These are phyloP conservation scores for Saguinus imperator DNA, from an alignment of 2,113 vertebrate genomes.

Conservation along the genomic window DNA sequence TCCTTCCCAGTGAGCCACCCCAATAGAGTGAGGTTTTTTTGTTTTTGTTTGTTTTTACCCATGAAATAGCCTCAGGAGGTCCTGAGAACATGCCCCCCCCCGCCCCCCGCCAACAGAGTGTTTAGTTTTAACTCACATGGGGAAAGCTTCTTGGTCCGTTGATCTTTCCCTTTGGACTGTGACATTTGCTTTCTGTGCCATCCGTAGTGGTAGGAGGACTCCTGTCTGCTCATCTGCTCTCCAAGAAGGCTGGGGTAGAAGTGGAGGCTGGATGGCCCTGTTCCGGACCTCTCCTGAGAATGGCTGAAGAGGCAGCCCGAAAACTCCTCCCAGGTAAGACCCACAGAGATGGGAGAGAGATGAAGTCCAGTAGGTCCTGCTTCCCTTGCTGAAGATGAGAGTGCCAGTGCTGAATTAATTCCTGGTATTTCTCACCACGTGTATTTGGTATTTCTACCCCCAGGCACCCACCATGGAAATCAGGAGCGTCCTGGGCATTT, in stretches of 20 bases:
- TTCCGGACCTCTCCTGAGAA: constrained; percentile 94
- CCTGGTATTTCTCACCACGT: background rate
- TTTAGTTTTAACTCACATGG: constrained; percentile 6
- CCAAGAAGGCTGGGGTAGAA: constrained; percentile 90
- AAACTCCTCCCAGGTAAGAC: constrained; percentile 94
- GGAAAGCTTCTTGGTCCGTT: background rate
- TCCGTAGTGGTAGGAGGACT: constrained; percentile 95
- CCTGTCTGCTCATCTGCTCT: constrained; percentile 95
- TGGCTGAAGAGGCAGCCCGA: constrained; percentile 96
- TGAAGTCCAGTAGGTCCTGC: background rate
- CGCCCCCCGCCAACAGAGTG: background rate
- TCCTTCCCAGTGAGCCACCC: background rate
- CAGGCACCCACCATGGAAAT: background rate
- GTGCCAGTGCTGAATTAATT: background rate
- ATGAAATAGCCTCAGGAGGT: too few species aligned
- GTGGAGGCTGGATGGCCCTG: constrained; percentile 96
- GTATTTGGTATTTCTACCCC: background rate
- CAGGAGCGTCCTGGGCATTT: background rate
- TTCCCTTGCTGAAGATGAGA: background rate
- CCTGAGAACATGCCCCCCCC: too few species aligned
- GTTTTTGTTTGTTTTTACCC: too few species aligned
- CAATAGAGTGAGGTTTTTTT: background rate
- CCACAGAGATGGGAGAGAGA: background rate
- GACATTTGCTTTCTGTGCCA: background rate
- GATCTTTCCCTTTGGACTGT: background rate